Percentiles rank a stretch among this genome's conserved stretches.
Conservation (phyloP, 2,113 vertebrate species). For the Myiagra hebetior region DNA sequence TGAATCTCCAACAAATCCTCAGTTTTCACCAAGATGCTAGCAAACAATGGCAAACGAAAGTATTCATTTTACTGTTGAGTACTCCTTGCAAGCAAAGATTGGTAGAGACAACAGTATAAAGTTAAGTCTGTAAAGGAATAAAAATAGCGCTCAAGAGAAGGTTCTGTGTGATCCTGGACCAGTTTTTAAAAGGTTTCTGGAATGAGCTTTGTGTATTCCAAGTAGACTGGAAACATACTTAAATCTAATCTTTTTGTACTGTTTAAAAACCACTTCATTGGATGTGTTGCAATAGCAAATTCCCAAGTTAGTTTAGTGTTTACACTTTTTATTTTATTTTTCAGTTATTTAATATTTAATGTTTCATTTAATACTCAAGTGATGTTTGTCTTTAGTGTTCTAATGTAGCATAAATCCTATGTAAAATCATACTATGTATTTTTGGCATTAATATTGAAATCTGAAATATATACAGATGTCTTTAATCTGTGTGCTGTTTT, state of each 20-base stretch:
- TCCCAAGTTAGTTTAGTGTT: constrained; percentile 94
- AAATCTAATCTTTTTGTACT: constrained; percentile 91
- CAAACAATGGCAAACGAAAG: constrained; percentile 10
- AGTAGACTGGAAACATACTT: constrained; percentile 88
- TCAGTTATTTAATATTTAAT: constrained; percentile 99
- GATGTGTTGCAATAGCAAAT: constrained; percentile 96
- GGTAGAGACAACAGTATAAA: constrained; percentile 41
- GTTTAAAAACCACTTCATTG: constrained; percentile 95
- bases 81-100: constrained; percentile 26
- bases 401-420: constrained; percentile 96
- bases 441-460: constrained; percentile 99
- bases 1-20: constrained; percentile 92
- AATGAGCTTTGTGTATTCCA: constrained; percentile 87
- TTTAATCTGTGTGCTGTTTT: constrained; percentile 79
- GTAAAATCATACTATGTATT: constrained; percentile 99
- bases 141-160: constrained; percentile 32
- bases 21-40: constrained; percentile 94
- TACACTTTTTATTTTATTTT: constrained; percentile 93
- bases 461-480: constrained; percentile 91
- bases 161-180: constrained; percentile 70
- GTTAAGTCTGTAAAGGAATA: constrained; percentile 38
- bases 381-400: constrained; percentile 92
- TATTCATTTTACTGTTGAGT: constrained; percentile 51
- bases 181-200: constrained; percentile 74
- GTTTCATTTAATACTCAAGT: constrained; percentile 96